phyloP scores from a whole-genome alignment of 2,888 invertebrate species.

The Brachylomia viminalis region DNA sequence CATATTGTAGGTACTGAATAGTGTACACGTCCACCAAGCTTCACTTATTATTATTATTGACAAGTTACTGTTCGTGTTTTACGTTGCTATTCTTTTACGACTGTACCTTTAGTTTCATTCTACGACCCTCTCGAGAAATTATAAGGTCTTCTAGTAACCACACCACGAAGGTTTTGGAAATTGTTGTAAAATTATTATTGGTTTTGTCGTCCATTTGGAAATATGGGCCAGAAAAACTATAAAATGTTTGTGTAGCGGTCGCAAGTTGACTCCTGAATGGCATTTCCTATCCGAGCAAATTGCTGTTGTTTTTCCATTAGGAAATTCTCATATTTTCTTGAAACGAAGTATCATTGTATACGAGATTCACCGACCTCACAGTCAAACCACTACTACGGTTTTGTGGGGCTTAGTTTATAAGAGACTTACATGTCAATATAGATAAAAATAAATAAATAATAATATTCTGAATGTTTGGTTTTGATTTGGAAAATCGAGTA shows the following conservation, averaged over 20 bases:
- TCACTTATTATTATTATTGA: slow-evolving; percentile 34
- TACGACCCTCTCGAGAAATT: slow-evolving; percentile 44
- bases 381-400: no score
- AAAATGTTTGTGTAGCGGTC: neutral
- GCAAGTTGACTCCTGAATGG: slow-evolving; percentile 12
- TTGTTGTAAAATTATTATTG: slow-evolving; percentile 29
- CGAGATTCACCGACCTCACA: no score
- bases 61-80: slow-evolving; percentile 14
- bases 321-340: neutral
- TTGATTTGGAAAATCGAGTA: neutral
- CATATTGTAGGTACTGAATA: neutral
- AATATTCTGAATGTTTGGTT: neutral
- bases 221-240: slow-evolving; percentile 2
- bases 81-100: slow-evolving; percentile 36
- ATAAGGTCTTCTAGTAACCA: slow-evolving; percentile 10
- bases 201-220: slow-evolving; percentile 8
- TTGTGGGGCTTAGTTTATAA: no score
- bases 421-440: no score
- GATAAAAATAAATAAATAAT: no score
- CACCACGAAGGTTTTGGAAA: slow-evolving; percentile 23
- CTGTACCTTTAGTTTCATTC: slow-evolving; percentile 8
- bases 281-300: neutral
- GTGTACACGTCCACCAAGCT: neutral
- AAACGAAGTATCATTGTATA: neutral
- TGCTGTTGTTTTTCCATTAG: neutral